These are phyloP conservation scores for Apogon hyalosoma DNA, from an alignment of 2,797 vertebrate species.

Conservation along the genomic window DNA sequence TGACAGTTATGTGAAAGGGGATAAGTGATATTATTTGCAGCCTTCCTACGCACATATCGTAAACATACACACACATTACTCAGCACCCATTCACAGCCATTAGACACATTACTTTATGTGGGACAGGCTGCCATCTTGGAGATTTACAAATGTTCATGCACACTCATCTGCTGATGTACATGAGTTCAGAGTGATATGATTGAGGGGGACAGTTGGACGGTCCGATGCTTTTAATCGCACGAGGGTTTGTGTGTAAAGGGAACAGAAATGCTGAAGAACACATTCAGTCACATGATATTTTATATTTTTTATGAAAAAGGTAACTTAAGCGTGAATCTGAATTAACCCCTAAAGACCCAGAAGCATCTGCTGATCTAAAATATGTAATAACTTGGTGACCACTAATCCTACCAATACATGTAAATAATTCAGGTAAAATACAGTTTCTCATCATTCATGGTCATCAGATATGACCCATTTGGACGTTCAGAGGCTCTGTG, in stretches of 20 bases:
- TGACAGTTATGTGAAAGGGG: conserved; percentile 41
- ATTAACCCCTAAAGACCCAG: no score
- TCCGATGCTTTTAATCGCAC: not conserved
- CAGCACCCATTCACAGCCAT: not conserved
- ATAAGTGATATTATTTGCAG: conserved; percentile 25
- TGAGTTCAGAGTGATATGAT: conserved; percentile 10
- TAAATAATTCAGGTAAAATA: no score
- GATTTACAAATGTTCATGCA: conserved; percentile 6
- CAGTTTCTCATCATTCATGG: no score
- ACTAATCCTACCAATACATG: no score
- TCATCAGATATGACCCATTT: no score
- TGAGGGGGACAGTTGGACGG: conserved; percentile 15
- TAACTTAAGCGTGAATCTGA: no score
- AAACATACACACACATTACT: conserved; percentile 19
- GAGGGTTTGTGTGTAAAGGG: not conserved
- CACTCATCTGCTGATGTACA: not conserved
- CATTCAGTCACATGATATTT: not conserved
- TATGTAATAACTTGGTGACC: no score
- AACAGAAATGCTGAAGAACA: not conserved
- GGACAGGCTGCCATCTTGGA: not conserved
- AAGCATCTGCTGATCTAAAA: no score
- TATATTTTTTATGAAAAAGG: no score
- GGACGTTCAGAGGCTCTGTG: no score
- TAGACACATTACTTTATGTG: not conserved
- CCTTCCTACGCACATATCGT: not conserved